phyloP scores from a whole-genome alignment of 2,113 vertebrate genomes.

The Myiopsitta monachus region DNA sequence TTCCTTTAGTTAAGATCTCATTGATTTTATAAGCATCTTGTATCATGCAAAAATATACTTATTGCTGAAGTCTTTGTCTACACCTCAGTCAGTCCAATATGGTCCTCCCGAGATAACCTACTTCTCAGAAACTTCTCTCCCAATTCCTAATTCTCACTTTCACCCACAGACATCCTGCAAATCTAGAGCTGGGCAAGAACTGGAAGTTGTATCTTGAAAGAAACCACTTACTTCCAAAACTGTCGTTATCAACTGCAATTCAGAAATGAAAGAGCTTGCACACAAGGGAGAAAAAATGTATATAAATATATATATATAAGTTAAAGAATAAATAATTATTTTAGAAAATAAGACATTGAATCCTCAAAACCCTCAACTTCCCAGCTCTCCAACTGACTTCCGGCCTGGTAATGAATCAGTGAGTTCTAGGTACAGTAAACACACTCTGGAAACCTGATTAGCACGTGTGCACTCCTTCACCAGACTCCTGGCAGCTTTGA shows the following conservation, averaged over 20 bases:
- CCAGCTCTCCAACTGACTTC: not conserved
- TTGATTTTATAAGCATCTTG: slow-evolving; percentile 11
- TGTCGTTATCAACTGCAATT: not conserved
- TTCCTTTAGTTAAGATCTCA: not conserved
- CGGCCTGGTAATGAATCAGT: not conserved
- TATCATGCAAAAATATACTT: slow-evolving; percentile 22
- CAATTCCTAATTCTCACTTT: slow-evolving; percentile 18
- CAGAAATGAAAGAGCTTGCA: not conserved
- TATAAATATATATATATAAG: too few species aligned
- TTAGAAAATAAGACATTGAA: not conserved
- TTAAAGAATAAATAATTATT: not conserved
- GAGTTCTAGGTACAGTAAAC: not conserved
- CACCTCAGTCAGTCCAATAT: slow-evolving; percentile 21
- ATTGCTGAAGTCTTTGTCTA: slow-evolving; percentile 28
- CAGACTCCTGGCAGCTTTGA: not conserved
- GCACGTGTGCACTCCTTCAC: not conserved
- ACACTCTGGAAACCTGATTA: not conserved
- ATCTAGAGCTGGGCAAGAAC: slow-evolving; percentile 3
- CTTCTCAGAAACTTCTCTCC: slow-evolving; percentile 13
- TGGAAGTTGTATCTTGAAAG: not conserved
- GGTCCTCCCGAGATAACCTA: not conserved
- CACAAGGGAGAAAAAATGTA: not conserved
- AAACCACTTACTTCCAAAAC: not conserved
- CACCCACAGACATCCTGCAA: slow-evolving; percentile 32
- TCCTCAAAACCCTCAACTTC: not conserved